Evolutionary conservation across 2,113 vertebrate genomes (phyloP).

Genomic region (Microtus pennsylvanicus): DNA sequence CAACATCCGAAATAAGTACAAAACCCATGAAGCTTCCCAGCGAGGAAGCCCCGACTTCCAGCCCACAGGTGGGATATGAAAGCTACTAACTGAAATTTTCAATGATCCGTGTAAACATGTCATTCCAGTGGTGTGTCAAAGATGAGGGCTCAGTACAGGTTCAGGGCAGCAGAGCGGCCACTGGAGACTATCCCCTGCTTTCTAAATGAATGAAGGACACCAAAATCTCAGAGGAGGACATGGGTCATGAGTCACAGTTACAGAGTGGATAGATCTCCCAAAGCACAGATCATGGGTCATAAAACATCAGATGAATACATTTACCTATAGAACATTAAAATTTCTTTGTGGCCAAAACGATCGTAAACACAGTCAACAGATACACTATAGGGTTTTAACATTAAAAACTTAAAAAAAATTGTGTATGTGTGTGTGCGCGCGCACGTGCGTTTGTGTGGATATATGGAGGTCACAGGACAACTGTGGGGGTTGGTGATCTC

Average conservation of each 20-base stretch:
- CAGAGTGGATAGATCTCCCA: not conserved
- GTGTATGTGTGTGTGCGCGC: not conserved
- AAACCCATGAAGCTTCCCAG: not conserved
- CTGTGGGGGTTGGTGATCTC: not conserved
- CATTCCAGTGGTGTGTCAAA: not conserved
- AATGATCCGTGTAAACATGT: not conserved
- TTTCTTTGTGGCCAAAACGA: not conserved
- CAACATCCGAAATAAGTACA: not conserved
- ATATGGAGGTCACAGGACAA: not conserved
- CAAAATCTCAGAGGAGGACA: conserved; percentile 18
- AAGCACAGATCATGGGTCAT: not conserved
- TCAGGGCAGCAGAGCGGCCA: not conserved
- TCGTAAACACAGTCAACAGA: not conserved
- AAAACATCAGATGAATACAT: not conserved
- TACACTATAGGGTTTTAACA: not conserved
- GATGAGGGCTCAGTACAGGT: not conserved
- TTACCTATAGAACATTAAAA: not conserved
- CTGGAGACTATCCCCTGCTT: not conserved
- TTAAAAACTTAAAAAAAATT: not conserved
- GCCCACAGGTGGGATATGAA: too few relatives aligned
- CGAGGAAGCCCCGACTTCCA: not conserved
- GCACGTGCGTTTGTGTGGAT: not conserved
- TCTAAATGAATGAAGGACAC: not conserved
- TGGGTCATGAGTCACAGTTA: not conserved
- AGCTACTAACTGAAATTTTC: not conserved